A percentile compares a stretch with the other conserved stretches of the same genome.
Conservation (phyloP, 2,888 invertebrate genomes). For the Hyles lineata region DNA sequence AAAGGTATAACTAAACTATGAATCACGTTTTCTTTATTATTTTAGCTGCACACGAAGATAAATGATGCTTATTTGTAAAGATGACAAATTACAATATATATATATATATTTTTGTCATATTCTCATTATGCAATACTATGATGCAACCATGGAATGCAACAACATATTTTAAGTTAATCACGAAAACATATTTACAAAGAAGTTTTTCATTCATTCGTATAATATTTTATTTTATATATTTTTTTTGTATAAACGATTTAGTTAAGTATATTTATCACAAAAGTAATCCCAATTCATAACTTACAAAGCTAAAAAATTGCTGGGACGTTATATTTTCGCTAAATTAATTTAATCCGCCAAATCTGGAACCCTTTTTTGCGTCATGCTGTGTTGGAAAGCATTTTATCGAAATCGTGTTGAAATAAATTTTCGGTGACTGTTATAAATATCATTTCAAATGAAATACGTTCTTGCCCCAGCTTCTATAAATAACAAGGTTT, state of each 20-base stretch:
- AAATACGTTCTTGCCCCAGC: not conserved
- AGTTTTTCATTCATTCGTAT: not conserved
- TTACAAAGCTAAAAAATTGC: not conserved
- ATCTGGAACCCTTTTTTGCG: constrained; percentile 63
- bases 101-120: no score
- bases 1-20: constrained; percentile 33
- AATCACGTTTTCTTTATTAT: not conserved
- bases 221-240: not conserved
- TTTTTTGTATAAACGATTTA: not conserved
- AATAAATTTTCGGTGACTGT: constrained; percentile 15
- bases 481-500: not conserved
- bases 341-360: constrained; percentile 38
- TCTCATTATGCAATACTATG: no score
- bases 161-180: no score
- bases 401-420: constrained; percentile 32
- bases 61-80: no score
- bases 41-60: not conserved
- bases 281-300: not conserved
- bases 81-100: no score
- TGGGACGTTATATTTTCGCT: not conserved
- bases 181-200: no score
- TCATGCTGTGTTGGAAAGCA: constrained; percentile 62
- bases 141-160: no score
- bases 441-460: constrained; percentile 31
- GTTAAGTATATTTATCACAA: not conserved